Evolutionary conservation across 2,797 vertebrate genomes (phyloP), one percentile per base, ranked within the genome.

Genomic region (Anabas testudineus): DNA sequence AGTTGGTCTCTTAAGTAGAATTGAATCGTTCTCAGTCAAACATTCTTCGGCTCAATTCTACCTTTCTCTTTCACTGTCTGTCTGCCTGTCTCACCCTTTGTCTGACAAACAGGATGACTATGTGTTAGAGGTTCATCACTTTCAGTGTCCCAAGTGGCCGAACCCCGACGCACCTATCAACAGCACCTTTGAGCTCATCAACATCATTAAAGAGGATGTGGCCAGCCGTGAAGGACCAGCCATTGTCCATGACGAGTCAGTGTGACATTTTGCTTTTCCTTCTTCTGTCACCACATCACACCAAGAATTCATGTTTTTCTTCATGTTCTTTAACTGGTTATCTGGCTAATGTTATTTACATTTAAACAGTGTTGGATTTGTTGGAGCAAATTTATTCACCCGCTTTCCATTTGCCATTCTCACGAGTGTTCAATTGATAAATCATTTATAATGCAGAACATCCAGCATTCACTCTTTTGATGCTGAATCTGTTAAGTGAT

Each of bases 71-170:
- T n/a, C 7, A 14, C 18, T n/a, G 6, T 71, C 14, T 49, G 5
- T 43, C 21, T 60, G 2, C 2, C 7, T 51, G 21, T 47, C 58
- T 53, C 3, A 0, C 10, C 15, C 30, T 63, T 36, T 46, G 2
- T 61, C n/a, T 57, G 14, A 19, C 0, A 81, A 82, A 68, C 71
- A 98, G 97, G 96, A 98, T 91, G 96, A 98, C 88, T 98, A 98
- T 6, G 96, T 98, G 58, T 92, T 98, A 85, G 96, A 98, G 87
- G 96, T 98, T 13, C 95, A 96, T 67, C 97, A 98, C 90, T 97
- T 98, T 85, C 97, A 96, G 91, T 98, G 97, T 87, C 97, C 96
- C 65, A 97, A 96, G 88, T 98, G 97, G 97, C 97, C 97, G 34
- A 97, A 97, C 76, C 96, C 96, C 2, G 95, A 97, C 3, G 94